Conservation (phyloP, 2,888 invertebrate genomes). For the Drosophila kuntzei region DNA sequence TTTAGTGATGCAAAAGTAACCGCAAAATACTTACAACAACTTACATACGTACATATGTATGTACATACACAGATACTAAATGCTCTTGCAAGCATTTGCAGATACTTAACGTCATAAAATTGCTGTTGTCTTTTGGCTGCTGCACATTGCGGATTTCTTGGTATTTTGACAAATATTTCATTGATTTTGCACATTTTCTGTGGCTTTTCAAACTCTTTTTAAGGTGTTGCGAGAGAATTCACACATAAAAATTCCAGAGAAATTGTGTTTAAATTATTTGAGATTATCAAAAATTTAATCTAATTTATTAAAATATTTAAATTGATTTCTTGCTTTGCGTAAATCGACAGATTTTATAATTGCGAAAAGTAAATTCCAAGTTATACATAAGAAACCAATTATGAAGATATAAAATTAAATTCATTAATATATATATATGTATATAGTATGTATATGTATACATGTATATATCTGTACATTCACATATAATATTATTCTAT, state of each 20-base stretch:
- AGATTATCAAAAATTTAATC: slow-evolving; percentile 28
- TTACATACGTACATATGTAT: neutral
- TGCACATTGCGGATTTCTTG: slow-evolving; percentile 16
- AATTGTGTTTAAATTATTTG: slow-evolving; percentile 21
- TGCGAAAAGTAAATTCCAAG: neutral
- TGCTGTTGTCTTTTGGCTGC: slow-evolving; percentile 28
- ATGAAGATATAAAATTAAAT: neutral
- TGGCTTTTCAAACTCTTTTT: slow-evolving; percentile 23
- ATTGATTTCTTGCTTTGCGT: neutral
- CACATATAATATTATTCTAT: no score
- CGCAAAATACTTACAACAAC: slow-evolving; percentile 51
- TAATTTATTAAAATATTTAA: slow-evolving; percentile 17
- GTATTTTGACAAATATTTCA: slow-evolving; percentile 53
- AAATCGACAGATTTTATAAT: slow-evolving; percentile 1
- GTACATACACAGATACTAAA: slow-evolving; percentile 10
- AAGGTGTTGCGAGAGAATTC: slow-evolving; percentile 54
- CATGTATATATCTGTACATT: neutral
- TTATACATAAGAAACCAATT: neutral
- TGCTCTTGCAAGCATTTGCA: slow-evolving; percentile 18
- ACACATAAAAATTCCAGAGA: slow-evolving; percentile 20
- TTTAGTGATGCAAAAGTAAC: slow-evolving; percentile 41
- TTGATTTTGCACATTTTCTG: slow-evolving; percentile 57
- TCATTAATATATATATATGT: slow-evolving; percentile 1
- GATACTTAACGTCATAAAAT: slow-evolving; percentile 46
- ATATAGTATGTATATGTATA: neutral